These are phyloP conservation scores for Lamprotornis superbus DNA, from an alignment of 2,113 vertebrate genomes.

Conservation along the genomic window DNA sequence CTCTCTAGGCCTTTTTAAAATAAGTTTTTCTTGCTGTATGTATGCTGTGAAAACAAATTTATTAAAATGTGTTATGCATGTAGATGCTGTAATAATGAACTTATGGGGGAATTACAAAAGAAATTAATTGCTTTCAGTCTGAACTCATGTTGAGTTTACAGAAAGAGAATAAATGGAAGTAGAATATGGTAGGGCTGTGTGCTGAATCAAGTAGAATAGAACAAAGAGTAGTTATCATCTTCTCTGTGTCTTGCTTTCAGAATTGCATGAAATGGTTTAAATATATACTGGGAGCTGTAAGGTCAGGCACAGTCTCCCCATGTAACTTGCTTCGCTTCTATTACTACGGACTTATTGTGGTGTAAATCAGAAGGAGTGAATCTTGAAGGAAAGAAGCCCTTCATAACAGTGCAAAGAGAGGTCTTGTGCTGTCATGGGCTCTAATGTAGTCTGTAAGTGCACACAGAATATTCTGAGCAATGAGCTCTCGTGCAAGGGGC, in stretches of 20 bases:
- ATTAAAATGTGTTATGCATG: background rate
- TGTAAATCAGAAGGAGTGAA: background rate
- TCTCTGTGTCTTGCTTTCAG: background rate
- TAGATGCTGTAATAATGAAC: background rate
- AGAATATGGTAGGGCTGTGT: background rate
- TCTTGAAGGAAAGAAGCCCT: background rate
- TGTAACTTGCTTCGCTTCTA: background rate
- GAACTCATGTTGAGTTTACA: background rate
- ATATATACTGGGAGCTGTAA: background rate
- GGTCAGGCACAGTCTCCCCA: rapidly evolving
- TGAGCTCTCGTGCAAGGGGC: background rate
- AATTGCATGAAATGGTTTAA: background rate
- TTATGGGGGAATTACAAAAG: background rate
- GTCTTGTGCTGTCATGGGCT: background rate
- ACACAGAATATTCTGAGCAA: background rate
- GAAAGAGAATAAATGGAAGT: background rate
- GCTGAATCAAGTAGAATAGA: background rate
- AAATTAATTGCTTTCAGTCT: background rate
- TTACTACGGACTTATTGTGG: background rate
- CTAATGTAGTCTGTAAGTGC: background rate
- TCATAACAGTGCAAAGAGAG: background rate
- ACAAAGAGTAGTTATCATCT: background rate
- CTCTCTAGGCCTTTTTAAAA: background rate
- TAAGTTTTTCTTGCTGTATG: background rate
- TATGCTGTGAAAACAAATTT: background rate